Evolutionary conservation across 2,888 invertebrate genomes (phyloP).

Genomic region (Saturnia pavonia): DNA sequence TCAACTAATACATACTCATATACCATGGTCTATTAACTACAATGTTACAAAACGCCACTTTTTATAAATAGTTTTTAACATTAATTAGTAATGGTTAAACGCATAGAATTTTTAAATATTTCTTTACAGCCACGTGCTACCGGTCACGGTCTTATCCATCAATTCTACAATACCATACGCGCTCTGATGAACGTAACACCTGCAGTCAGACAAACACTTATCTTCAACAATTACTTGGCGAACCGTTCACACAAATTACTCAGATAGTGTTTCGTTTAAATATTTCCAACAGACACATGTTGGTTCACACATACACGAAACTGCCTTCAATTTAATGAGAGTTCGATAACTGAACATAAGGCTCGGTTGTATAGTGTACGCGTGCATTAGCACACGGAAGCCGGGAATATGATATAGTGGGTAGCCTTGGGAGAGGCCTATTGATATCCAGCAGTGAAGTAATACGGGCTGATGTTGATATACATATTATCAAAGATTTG

Average conservation of each 20-base stretch:
- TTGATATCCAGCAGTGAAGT: background rate
- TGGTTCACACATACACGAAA: slow-evolving; percentile 3
- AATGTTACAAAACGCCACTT: background rate
- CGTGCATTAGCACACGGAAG: background rate
- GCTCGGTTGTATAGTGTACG: background rate
- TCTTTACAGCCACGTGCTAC: slow-evolving; percentile 5
- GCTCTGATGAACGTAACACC: background rate
- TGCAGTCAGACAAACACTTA: background rate
- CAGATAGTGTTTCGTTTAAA: background rate
- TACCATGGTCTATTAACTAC: background rate
- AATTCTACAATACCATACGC: background rate
- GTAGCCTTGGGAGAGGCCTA: background rate
- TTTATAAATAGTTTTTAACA: background rate
- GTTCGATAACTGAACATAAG: background rate
- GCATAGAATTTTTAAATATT: too few relatives aligned
- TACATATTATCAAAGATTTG: background rate
- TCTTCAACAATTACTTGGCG: background rate
- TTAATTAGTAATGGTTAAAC: background rate
- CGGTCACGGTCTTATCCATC: background rate
- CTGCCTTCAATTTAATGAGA: background rate
- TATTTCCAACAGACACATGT: background rate
- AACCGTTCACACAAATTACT: background rate
- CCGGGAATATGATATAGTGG: background rate
- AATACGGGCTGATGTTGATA: background rate
- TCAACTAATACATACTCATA: background rate